Conservation (phyloP, 2,888 invertebrate genomes). For the Liposcelis brunnea region DNA sequence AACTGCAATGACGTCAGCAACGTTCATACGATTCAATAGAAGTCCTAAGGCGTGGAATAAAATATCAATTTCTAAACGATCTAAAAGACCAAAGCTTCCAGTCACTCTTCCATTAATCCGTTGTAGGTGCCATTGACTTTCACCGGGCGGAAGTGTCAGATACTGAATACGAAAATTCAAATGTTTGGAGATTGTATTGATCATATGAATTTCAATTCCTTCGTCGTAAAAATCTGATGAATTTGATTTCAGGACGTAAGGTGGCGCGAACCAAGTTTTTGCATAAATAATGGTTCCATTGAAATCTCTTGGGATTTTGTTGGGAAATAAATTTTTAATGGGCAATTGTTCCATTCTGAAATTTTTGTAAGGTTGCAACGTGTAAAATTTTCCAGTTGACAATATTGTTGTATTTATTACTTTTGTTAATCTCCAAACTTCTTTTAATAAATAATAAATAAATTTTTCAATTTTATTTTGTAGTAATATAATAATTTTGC, state of each 20-base stretch:
- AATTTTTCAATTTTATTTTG: no score
- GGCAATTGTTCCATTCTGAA: no score
- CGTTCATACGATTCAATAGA: not conserved
- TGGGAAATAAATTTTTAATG: conserved; percentile 1
- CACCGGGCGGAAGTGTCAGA: not conserved
- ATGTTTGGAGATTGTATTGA: not conserved
- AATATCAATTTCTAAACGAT: not conserved
- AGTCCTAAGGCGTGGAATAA: not conserved
- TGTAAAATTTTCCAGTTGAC: no score
- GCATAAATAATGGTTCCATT: not conserved
- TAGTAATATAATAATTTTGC: no score
- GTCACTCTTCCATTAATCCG: not conserved
- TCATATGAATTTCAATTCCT: not conserved
- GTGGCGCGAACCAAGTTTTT: not conserved
- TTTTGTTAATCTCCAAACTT: no score
- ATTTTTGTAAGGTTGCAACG: no score
- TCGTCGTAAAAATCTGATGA: not conserved
- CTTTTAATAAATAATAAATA: no score
- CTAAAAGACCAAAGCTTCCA: not conserved
- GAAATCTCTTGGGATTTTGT: conserved; percentile 1
- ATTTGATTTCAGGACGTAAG: not conserved
- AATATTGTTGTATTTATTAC: no score
- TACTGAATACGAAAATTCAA: conserved; percentile 1
- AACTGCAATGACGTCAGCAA: not conserved
- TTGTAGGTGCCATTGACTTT: not conserved